Percentiles rank a stretch among this genome's conserved stretches.
Evolutionary conservation across 2,888 invertebrate genomes (phyloP).

Genomic region (Melangyna quadrimaculata): DNA sequence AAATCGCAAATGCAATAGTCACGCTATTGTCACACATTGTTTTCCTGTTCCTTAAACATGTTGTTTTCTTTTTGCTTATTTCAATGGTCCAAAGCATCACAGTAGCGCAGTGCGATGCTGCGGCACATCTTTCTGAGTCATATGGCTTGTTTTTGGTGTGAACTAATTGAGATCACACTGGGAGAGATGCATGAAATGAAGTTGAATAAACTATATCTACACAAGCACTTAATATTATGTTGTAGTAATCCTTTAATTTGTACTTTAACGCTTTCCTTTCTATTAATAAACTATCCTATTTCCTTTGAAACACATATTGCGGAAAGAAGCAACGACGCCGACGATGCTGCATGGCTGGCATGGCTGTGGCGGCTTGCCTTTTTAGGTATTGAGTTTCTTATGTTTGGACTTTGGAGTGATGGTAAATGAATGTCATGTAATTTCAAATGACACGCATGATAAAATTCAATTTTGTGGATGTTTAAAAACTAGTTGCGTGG

Average conservation of each 20-base stretch:
- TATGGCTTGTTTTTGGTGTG: conserved; percentile 48
- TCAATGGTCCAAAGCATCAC: neutral
- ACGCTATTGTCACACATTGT: conserved; percentile 63
- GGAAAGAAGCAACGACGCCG: neutral
- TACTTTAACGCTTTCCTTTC: conserved; percentile 20
- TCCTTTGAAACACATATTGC: neutral
- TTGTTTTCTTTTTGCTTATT: neutral
- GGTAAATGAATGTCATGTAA: neutral
- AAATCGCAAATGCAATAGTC: conserved; percentile 63
- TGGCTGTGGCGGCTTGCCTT: neutral
- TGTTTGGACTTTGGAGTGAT: neutral
- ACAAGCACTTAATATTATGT: neutral
- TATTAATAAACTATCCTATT: conserved; percentile 14
- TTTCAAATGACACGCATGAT: neutral
- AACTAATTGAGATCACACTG: conserved; percentile 54
- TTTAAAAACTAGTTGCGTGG: neutral
- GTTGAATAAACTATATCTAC: neutral
- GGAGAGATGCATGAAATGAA: conserved; percentile 3
- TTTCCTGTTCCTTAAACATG: conserved; percentile 21
- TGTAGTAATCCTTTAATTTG: conserved; percentile 46
- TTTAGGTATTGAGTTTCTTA: conserved; percentile 32
- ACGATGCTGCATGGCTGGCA: neutral
- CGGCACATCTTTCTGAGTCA: conserved; percentile 32
- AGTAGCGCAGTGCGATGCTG: neutral
- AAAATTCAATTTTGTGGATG: conserved; percentile 13